Evolutionary conservation across 2,113 vertebrate species (phyloP), one percentile per base, ranked within the genome.

Genomic region (Pseudopipra pipra): DNA sequence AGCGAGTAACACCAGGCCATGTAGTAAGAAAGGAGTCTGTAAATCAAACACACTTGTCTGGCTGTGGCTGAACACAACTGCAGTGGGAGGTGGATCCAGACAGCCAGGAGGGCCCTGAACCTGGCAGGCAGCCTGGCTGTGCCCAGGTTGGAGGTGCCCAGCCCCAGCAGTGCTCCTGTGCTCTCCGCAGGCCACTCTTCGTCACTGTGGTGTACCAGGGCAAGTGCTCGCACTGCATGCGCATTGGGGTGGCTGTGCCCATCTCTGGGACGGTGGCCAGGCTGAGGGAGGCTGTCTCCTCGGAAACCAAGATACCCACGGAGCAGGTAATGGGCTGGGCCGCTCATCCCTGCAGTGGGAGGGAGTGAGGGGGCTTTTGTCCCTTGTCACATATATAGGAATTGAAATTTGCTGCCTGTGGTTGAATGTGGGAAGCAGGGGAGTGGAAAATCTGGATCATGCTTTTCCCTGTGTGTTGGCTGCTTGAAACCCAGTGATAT

Each of bases 141-240:
- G 25, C 19, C 35, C 30, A 4, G 22, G 10, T 3, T 46, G 72
- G 67, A 39, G 58, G 27, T 11, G 81, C 89, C 13, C 25, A 43
- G 63, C 83, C 93, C 93, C 81, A 33, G 77, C 89, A 74, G 86
- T 58, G 44, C 89, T 70, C 46, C 76, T 80, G 3, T 93, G 71
- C 89, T 97, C 85, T 90, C 93, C 31, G 12, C 97, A 99, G 99
- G 97, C 99, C 99, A 4, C 97, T 99, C 46, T 99, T 99, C 23
- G 92, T 99, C 97, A 99, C 99, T 0, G 99, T 99, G 96, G 99
- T 99, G 74, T 99, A 99, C 97, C 99, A 98, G 97, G 99, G 99
- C 51, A 99, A 99, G 87, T 99, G 99, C 93, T 99, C 99, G 1
- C 99, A 99, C 98, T 99, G 99, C 95, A 99, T 99, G 99, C 98